Evolutionary conservation across 1,140 invertebrate species (phyloP), one percentile per base, ranked within the genome.

Genomic region (Mylabris phalerata): DNA sequence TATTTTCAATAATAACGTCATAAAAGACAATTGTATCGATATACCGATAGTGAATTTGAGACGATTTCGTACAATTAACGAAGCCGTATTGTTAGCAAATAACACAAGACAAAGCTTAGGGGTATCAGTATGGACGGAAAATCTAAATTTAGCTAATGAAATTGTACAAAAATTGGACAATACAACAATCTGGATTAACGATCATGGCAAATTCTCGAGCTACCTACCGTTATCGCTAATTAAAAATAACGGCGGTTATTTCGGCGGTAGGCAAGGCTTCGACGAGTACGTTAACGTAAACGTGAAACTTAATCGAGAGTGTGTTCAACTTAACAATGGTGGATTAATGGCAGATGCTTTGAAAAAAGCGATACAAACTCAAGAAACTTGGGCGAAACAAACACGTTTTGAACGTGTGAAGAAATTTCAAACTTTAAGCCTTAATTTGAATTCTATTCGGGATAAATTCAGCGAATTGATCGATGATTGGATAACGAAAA

Each of bases 61-160:
- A 13, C 73, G 81, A 11, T 84, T 84, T 70, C 72, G 82, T 48
- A 84, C 79, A 10, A 77, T 79, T 2, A 83, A 82, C 61, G 83
- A 85, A 72, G 80, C 78, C 7, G 72, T 84, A 4, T 60, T 72
- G 32, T 68, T 84, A 10, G 76, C 79, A 9, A 84, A 84, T 69
- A 80, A 80, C 61, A 75, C 75, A 9, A 68, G 72, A 10, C 79
- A 79, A 66, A 79, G 78, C 9, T 67, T 78, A 4, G 79, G 69
- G 24, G 76, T 75, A 4, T 80, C 79, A 61, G 70, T 85, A 4
- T 84, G 81, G 79, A 77, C 78, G 6, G 80, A 84, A 71, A 80
- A 80, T 66, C 67, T 79, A n/a, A 73, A 76, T 42, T 60, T 83
- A 32, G 76, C 76, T 2, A 69, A 83, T 62, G 82, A 84, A 69